Percentiles rank a stretch among this genome's conserved stretches.
These are phyloP conservation scores for Turritopsis rubra DNA, from an alignment of 30 jellyfish, hydroid and myxozoan genomes.

Conservation along the genomic window DNA sequence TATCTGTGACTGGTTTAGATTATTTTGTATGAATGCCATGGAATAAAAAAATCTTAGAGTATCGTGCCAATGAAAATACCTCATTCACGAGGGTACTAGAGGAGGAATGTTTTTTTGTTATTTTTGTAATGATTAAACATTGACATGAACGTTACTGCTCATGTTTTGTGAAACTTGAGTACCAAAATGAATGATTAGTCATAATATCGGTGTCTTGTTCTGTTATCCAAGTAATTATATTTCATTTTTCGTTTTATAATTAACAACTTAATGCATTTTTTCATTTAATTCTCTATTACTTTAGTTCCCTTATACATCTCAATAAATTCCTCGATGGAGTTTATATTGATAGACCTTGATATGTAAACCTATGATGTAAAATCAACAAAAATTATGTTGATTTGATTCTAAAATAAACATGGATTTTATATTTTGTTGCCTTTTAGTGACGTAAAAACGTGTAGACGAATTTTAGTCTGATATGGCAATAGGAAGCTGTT, in stretches of 20 bases:
- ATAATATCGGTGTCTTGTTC: neutral
- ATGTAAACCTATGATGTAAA: neutral
- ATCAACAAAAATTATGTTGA: neutral
- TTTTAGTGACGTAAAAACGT: neutral
- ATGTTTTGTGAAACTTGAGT: neutral
- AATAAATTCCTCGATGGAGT: neutral
- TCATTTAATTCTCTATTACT: neutral
- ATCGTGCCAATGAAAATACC: neutral
- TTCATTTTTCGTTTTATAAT: neutral
- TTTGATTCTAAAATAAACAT: neutral
- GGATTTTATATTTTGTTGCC: neutral
- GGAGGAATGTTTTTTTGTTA: neutral
- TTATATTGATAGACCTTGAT: neutral
- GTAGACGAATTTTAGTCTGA: neutral
- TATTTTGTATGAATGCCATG: neutral
- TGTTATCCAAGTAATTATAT: neutral
- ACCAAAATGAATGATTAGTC: neutral
- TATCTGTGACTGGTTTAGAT: neutral
- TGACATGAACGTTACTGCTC: neutral
- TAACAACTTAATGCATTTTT: too few species aligned
- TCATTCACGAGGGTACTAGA: neutral
- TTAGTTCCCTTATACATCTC: neutral
- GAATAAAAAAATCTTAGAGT: neutral
- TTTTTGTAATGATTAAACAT: neutral
- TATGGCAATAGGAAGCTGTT: neutral